Conservation (phyloP, 30 jellyfish, hydroid and myxozoan species). For the Hydractinia echinata region DNA sequence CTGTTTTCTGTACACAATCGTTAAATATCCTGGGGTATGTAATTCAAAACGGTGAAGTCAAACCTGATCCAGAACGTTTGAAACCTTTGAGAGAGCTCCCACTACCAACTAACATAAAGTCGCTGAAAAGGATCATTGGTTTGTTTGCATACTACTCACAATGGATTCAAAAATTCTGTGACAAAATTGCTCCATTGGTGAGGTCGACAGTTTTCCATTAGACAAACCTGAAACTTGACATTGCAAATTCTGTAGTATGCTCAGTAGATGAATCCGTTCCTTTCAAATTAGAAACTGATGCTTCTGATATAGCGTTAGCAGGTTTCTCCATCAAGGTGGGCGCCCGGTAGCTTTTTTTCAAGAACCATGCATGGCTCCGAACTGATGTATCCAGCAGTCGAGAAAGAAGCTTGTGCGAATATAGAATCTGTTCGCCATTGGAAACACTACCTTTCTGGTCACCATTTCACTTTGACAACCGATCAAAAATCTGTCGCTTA, state of each 20-base stretch:
- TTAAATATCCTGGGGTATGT: slow-evolving; percentile 51
- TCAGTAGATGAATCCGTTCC: slow-evolving; percentile 50
- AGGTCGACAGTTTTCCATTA: slow-evolving; percentile 35
- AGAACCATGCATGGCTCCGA: slow-evolving; percentile 45
- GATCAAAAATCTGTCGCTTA: slow-evolving; percentile 67
- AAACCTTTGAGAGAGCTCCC: slow-evolving; percentile 60
- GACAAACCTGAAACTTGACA: slow-evolving; percentile 31
- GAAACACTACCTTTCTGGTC: slow-evolving; percentile 59
- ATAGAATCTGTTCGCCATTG: slow-evolving; percentile 58
- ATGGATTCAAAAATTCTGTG: slow-evolving; percentile 56
- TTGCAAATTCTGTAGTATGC: not conserved
- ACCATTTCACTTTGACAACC: slow-evolving; percentile 54
- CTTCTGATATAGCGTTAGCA: slow-evolving; percentile 66
- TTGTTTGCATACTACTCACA: slow-evolving; percentile 54
- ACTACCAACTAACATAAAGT: slow-evolving; percentile 35
- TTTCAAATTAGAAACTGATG: slow-evolving; percentile 66
- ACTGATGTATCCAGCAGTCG: slow-evolving; percentile 46
- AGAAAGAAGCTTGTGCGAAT: slow-evolving; percentile 69
- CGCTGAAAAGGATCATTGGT: slow-evolving; percentile 47
- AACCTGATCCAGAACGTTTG: slow-evolving; percentile 71
- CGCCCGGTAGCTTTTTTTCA: slow-evolving; percentile 55
- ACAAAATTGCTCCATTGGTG: slow-evolving; percentile 50
- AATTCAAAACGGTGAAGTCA: slow-evolving; percentile 39
- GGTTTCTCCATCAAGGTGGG: slow-evolving; percentile 67
- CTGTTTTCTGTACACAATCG: slow-evolving; percentile 38